Conservation (phyloP, 2,797 vertebrate genomes). For the Micrastur ruficollis region DNA sequence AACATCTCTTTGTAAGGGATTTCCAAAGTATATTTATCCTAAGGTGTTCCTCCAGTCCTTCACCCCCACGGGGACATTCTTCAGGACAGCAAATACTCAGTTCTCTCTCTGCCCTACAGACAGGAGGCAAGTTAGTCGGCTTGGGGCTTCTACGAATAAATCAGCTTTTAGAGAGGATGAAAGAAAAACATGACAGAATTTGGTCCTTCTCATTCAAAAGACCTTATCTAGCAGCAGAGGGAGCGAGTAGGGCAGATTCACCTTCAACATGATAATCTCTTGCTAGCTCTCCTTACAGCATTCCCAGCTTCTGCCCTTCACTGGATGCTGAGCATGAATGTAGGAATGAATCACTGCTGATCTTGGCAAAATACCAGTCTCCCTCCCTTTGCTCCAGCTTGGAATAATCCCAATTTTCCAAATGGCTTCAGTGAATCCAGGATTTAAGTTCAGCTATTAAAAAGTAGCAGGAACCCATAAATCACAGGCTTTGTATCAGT, state of each 20-base stretch:
- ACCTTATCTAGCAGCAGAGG: constrained; percentile 52
- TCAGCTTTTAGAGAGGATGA: neutral
- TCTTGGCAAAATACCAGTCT: constrained; percentile 65
- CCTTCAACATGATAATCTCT: constrained; percentile 65
- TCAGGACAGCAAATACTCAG: neutral
- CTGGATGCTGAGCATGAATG: constrained; percentile 63
- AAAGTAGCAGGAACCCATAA: constrained; percentile 64
- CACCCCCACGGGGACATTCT: neutral
- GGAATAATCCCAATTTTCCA: constrained; percentile 70
- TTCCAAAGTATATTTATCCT: constrained; percentile 26
- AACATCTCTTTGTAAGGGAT: constrained; percentile 46
- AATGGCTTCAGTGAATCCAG: constrained; percentile 66
- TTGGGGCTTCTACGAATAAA: neutral
- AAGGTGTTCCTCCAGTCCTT: constrained; percentile 36
- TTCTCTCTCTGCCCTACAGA: neutral
- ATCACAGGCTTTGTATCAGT: constrained; percentile 54
- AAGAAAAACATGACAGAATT: constrained; percentile 13
- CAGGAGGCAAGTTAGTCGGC: neutral
- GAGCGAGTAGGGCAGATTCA: constrained; percentile 52
- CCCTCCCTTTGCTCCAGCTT: constrained; percentile 66
- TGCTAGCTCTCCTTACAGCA: constrained; percentile 63
- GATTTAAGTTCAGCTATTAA: constrained; percentile 63
- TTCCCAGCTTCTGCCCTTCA: constrained; percentile 66
- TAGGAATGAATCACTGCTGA: constrained; percentile 71
- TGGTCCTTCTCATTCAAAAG: constrained; percentile 39